Percentiles rank a stretch among this genome's conserved stretches.
These are phyloP conservation scores for Cydia fagiglandana DNA, from an alignment of 1,140 invertebrate species.

Conservation along the genomic window DNA sequence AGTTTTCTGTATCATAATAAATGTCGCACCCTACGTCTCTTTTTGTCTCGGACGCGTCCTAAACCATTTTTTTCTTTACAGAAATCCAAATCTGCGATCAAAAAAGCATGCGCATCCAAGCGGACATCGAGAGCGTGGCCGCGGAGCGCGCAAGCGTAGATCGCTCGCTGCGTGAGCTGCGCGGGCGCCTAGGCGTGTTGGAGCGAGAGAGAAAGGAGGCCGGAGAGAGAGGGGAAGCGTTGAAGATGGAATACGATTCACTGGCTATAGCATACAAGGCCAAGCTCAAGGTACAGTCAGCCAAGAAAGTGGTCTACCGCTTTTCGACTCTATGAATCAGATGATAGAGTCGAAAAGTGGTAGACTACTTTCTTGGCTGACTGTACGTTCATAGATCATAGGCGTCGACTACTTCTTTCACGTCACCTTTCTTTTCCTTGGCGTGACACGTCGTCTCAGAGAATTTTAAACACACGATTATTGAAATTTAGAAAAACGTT, in stretches of 20 bases:
- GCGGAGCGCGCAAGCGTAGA: constrained; percentile 80
- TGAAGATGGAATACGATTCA: constrained; percentile 82
- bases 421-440: no score
- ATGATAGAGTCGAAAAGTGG: no score
- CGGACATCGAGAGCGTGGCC: constrained; percentile 81
- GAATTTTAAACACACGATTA: no score
- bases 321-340: no score
- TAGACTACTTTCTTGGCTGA: no score
- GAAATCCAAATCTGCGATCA: constrained; percentile 87
- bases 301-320: no score
- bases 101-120: constrained; percentile 84
- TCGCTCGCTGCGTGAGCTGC: constrained; percentile 80
- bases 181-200: constrained; percentile 81
- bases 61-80: constrained; percentile 48
- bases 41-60: no score
- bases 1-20: no score
- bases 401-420: no score
- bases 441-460: no score
- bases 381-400: neutral
- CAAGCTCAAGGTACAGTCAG: constrained; percentile 78
- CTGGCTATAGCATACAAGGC: constrained; percentile 80
- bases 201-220: constrained; percentile 82
- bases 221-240: constrained; percentile 79
- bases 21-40: no score
- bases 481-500: no score